Evolutionary conservation across 2,797 vertebrate species (phyloP), one percentile per base, ranked within the genome.

Genomic region (Cossypha polioptera): DNA sequence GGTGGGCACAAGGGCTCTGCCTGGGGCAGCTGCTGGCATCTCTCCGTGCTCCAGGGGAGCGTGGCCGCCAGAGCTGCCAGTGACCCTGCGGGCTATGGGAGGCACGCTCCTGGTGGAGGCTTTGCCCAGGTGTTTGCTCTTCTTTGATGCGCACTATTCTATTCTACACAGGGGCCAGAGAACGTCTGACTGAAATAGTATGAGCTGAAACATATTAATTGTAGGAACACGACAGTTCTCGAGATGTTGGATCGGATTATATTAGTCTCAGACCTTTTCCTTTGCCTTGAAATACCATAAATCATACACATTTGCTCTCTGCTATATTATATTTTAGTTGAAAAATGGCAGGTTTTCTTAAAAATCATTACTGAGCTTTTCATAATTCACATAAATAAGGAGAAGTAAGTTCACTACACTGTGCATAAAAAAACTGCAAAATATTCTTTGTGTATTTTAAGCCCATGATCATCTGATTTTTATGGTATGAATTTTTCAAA

Each of bases 11-110:
- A 24, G 7, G 58, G 43, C 28, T 55, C 42, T 78, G n/a, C 13
- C 10, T 0, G 0, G 24, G 55, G 26, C 55, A 33, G 35, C 18
- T 7, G 10, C 20, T 1, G 1, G 31, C 11, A 3, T 16, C 16
- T n/a, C 35, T 24, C n/a, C 0, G 2, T 0, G 1, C 18, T 59
- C 9, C 16, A n/a, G 61, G 26, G 31, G 8, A 74, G 11, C 0
- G 36, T 10, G 53, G n/a, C 8, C 36, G 22, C 21, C 71, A 78
- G 42, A 88, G 6, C 22, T 7, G 2, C 10, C 55, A 35, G 33
- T 10, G 42, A 45, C 38, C 25, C 31, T 26, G 17, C 0, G 0
- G 55, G 36, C 9, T 21, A 47, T 11, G 2, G 3, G 40, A 57
- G 50, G 45, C 24, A 50, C 2, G 1, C 24, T 9, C 10, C 43